Percentiles rank a stretch among this genome's conserved stretches.
Conservation (phyloP, 1,140 invertebrate genomes). For the Ericerus pela region DNA sequence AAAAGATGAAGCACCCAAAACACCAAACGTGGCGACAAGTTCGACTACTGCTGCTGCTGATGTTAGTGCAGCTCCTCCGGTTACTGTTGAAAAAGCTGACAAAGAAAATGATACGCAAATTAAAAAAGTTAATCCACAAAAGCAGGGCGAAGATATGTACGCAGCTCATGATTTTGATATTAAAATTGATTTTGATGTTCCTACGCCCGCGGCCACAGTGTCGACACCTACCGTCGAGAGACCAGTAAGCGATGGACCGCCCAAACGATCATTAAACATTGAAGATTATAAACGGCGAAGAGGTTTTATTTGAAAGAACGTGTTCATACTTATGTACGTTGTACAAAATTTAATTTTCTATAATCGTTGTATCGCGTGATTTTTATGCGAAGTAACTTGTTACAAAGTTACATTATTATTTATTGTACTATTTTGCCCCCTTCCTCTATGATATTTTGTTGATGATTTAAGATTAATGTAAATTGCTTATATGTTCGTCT, state of each 20-base stretch:
- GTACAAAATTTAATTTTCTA: too few relatives aligned
- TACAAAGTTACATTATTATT: too few relatives aligned
- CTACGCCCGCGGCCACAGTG: neutral
- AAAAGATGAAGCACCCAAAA: slow-evolving; percentile 19
- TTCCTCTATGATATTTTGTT: too few relatives aligned
- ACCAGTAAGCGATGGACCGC: neutral
- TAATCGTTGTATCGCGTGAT: too few relatives aligned
- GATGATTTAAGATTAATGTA: too few relatives aligned
- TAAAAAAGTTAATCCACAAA: slow-evolving; percentile 6
- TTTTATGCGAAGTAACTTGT: too few relatives aligned
- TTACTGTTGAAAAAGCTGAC: neutral
- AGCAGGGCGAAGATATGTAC: slow-evolving; percentile 56
- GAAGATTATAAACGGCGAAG: slow-evolving; percentile 2
- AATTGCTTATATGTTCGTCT: too few relatives aligned
- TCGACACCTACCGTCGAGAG: neutral
- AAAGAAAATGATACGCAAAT: slow-evolving; percentile 11
- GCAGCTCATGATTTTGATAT: slow-evolving; percentile 94
- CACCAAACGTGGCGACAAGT: slow-evolving; percentile 2
- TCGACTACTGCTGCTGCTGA: neutral
- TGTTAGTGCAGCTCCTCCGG: neutral
- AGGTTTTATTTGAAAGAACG: neutral
- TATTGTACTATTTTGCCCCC: too few relatives aligned
- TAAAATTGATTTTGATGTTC: slow-evolving; percentile 50
- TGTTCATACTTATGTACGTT: neutral
- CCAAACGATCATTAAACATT: neutral